phyloP scores from a whole-genome alignment of 2,888 invertebrate species.

The Nezara viridula region DNA sequence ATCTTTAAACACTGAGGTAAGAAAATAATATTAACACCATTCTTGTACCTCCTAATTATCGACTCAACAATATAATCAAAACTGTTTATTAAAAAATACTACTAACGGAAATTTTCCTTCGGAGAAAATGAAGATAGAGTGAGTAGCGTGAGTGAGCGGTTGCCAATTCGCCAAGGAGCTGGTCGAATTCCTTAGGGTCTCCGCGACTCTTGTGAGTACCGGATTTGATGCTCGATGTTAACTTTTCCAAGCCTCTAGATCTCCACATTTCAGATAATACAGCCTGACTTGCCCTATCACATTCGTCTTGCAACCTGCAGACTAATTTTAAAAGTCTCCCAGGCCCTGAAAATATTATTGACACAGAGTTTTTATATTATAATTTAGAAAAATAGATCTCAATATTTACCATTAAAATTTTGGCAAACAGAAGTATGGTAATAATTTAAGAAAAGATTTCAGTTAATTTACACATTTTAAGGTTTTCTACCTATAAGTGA shows the following conservation, averaged over 20 bases:
- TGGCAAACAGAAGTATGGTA: too few relatives aligned
- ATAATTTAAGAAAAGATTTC: too few relatives aligned
- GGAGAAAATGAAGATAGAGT: slow-evolving; percentile 90
- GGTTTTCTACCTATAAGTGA: not conserved
- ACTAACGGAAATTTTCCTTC: slow-evolving; percentile 80
- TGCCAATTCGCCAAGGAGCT: slow-evolving; percentile 90
- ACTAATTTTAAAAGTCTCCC: slow-evolving; percentile 82
- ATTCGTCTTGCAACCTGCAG: slow-evolving; percentile 81
- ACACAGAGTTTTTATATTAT: too few relatives aligned
- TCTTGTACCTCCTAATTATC: not conserved
- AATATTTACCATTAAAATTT: too few relatives aligned
- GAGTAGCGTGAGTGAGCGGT: slow-evolving; percentile 92
- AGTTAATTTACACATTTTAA: not conserved
- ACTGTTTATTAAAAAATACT: not conserved
- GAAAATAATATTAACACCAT: too few relatives aligned
- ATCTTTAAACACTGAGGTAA: too few relatives aligned
- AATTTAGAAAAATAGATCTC: too few relatives aligned
- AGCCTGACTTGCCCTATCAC: slow-evolving; percentile 77
- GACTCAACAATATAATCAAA: not conserved
- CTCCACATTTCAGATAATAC: slow-evolving; percentile 82
- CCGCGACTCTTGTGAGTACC: slow-evolving; percentile 56
- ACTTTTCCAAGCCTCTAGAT: slow-evolving; percentile 74
- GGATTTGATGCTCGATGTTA: slow-evolving; percentile 47
- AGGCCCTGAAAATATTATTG: slow-evolving; percentile 70
- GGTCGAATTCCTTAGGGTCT: slow-evolving; percentile 89